Conservation (phyloP, 37 sponge, comb jelly and placozoan genomes). For the Cliona cf. orientalis region DNA sequence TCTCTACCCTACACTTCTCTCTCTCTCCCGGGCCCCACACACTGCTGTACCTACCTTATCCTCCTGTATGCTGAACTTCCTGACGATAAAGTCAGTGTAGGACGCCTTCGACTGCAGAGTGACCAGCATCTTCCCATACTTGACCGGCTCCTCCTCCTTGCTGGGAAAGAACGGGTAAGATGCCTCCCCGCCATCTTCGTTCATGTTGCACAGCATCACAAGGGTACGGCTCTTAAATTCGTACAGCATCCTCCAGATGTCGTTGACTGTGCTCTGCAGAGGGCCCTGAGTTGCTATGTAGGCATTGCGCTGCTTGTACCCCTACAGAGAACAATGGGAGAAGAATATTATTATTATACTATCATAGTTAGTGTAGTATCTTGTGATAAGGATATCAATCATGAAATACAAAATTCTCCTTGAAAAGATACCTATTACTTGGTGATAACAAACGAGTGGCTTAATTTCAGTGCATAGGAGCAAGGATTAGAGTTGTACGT, state of each 20-base stretch:
- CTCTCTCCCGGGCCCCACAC: too few species aligned
- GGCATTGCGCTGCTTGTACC: constrained; percentile 76
- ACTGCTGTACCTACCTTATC: constrained; percentile 50
- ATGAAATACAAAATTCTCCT: too few species aligned
- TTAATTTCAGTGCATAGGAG: background rate
- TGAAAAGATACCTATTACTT: too few species aligned
- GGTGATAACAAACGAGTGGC: background rate
- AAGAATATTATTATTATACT: background rate
- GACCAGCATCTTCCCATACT: constrained; percentile 65
- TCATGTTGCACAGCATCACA: constrained; percentile 44
- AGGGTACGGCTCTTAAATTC: constrained; percentile 62
- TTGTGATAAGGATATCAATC: too few species aligned
- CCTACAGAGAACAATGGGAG: constrained; percentile 20
- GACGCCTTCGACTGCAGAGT: constrained; percentile 49
- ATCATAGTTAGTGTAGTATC: too few species aligned
- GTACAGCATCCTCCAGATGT: constrained; percentile 65
- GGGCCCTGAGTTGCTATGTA: constrained; percentile 75
- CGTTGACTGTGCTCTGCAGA: constrained; percentile 49
- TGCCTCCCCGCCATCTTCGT: constrained; percentile 51
- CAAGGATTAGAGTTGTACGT: background rate
- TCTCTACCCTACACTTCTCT: too few species aligned
- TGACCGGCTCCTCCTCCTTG: constrained; percentile 34
- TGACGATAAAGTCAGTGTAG: constrained; percentile 9
- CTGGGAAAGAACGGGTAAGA: constrained; percentile 55
- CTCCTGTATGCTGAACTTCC: constrained; percentile 37